Conservation (phyloP, 2,888 invertebrate genomes). For the Drosophila borborema region DNA sequence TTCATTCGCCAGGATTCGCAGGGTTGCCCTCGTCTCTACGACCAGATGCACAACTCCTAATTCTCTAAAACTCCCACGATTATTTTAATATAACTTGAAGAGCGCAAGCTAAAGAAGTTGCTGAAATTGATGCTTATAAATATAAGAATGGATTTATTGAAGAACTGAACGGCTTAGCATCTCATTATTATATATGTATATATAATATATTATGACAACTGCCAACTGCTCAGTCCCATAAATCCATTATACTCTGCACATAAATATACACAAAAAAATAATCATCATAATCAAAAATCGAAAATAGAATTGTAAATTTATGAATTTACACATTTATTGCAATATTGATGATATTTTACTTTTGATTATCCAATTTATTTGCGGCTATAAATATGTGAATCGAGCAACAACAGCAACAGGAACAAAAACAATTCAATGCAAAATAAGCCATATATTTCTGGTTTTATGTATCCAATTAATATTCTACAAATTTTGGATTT, state of each 20-base stretch:
- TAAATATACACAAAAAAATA: background rate
- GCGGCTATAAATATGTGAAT: conserved; percentile 26
- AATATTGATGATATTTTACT: conserved; percentile 27
- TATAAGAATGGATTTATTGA: too few species aligned
- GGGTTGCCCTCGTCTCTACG: too few species aligned
- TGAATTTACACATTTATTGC: conserved; percentile 8
- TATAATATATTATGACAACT: background rate
- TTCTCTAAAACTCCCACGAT: too few species aligned
- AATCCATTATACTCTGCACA: background rate
- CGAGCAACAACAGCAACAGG: background rate
- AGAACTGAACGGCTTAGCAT: too few species aligned
- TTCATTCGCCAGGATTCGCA: too few species aligned
- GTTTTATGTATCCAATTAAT: background rate
- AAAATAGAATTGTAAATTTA: conserved; percentile 17
- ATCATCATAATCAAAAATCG: background rate
- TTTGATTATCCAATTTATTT: conserved; percentile 33
- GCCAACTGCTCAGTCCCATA: background rate
- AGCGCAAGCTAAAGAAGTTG: too few species aligned
- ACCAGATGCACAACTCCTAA: too few species aligned
- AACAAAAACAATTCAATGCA: background rate
- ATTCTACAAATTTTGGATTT: conserved; percentile 14
- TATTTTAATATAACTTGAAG: too few species aligned
- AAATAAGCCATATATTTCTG: background rate
- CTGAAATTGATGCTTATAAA: too few species aligned
- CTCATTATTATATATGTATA: background rate